A percentile compares a stretch with the other conserved stretches of the same genome.
These are phyloP conservation scores for Atlantisia rogersi DNA, from an alignment of 2,113 vertebrate genomes.

Conservation along the genomic window DNA sequence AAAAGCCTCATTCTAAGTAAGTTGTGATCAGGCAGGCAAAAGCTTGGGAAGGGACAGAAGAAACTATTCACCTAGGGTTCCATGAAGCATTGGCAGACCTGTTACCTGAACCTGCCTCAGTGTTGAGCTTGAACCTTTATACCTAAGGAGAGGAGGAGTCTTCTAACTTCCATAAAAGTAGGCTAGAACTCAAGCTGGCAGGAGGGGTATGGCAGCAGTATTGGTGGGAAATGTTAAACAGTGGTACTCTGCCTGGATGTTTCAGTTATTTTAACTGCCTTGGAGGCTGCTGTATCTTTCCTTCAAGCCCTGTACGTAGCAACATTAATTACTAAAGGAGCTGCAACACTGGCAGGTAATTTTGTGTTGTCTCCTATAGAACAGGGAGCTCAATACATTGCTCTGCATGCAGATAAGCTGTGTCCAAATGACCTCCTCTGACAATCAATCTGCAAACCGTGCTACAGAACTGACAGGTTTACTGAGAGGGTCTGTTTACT, in stretches of 20 bases:
- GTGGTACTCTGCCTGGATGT: background rate
- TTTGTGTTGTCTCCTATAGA: background rate
- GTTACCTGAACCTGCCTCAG: background rate
- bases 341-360: rapidly evolving
- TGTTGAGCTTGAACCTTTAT: rapidly evolving
- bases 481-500: background rate
- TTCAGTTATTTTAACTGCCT: background rate
- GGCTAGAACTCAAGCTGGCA: rapidly evolving
- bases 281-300: background rate
- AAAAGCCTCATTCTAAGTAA: background rate
- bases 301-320: background rate
- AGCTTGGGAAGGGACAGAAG: background rate
- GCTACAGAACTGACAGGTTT: rapidly evolving
- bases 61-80: too few relatives aligned
- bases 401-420: background rate
- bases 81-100: rapidly evolving
- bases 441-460: background rate
- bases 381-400: background rate
- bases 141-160: background rate
- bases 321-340: background rate
- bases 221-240: background rate
- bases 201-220: background rate
- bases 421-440: background rate
- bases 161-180: rapidly evolving
- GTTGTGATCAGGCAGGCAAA: background rate